Evolutionary conservation across 2,888 invertebrate species (phyloP).

Genomic region (Chrysolina americana): DNA sequence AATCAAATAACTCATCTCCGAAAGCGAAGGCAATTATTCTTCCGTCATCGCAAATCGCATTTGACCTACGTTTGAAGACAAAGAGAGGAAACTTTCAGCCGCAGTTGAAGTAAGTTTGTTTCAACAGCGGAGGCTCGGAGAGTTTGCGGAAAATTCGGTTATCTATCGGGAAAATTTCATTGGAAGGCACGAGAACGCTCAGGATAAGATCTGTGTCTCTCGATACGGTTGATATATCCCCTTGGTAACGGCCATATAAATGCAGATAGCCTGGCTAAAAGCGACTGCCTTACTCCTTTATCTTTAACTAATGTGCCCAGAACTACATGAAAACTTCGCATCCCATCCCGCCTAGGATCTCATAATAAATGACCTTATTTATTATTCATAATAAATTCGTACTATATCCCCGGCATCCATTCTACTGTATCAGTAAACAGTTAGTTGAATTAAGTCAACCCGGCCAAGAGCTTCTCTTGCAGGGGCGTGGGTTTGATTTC

Average conservation of each 20-base stretch:
- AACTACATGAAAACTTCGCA: constrained; percentile 49
- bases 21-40: constrained; percentile 35
- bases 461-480: too few relatives aligned
- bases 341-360: constrained; percentile 39
- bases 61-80: constrained; percentile 33
- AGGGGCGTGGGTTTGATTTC: too few relatives aligned
- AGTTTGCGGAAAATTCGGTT: constrained; percentile 52
- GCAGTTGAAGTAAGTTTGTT: constrained; percentile 48
- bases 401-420: not conserved
- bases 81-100: constrained; percentile 15
- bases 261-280: constrained; percentile 52
- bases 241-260: constrained; percentile 54
- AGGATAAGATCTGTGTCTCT: constrained; percentile 53
- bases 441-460: constrained; percentile 12
- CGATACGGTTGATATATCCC: constrained; percentile 54
- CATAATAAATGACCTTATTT: constrained; percentile 42
- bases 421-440: constrained; percentile 10
- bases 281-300: constrained; percentile 49
- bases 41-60: constrained; percentile 38
- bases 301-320: constrained; percentile 41
- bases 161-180: constrained; percentile 54
- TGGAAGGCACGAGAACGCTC: constrained; percentile 50
- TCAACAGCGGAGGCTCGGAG: constrained; percentile 37
- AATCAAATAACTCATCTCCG: constrained; percentile 18
- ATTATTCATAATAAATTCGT: constrained; percentile 37